Base-by-base conservation (phyloP, 2,888 invertebrate species). In the Miltochrista miniata region DNA sequence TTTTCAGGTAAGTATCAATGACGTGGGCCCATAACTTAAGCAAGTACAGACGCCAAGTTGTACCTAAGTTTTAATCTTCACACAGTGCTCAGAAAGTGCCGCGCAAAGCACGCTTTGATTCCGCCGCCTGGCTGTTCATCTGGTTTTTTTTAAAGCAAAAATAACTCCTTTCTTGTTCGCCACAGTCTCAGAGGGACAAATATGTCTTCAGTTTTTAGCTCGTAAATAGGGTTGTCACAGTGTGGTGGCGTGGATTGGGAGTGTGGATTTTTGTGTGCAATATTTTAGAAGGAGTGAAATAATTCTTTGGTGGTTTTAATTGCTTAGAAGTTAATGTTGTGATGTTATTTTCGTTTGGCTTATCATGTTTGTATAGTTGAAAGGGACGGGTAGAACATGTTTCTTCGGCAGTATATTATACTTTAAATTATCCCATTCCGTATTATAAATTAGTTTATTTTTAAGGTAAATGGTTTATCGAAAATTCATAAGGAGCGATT, bases 91-190 rank as follows among this genome's bases (percentile, higher is more conserved):
- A 35, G 36, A 14, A n/a, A 13, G 39, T 40, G 52, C 45, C 44
- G 35, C 52, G 31, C 44, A 5, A 43, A 44, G 52, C 13, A 48
- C 33, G 52, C 79, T 79, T 79, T 80, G 78, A 69, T 55, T 37
- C 72, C 70, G 75, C 79, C 61, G 62, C 60, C 64, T 67, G 68
- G 56, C 56, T 61, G 66, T 62, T 70, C 69, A 70, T 74, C 70
- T 64, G 35, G 39, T 51, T 59, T 78, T 78, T 79, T 78, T 78
- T 70, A 52, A n/a, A 54, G 57, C 64, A 56, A 70, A 76, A 79
- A 79, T 74, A 76, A 71, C 74, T 77, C 68, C 68, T 79, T 79
- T 76, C 74, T 79, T 65, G 65, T 60, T 51, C 49, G 55, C 48
- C 51, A 53, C 45, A 53, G 65, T 59, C 54, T 61, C 58, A 43